These are phyloP conservation scores for Idris sp. DNA, from an alignment of 1,140 invertebrate genomes.

Conservation along the genomic window DNA sequence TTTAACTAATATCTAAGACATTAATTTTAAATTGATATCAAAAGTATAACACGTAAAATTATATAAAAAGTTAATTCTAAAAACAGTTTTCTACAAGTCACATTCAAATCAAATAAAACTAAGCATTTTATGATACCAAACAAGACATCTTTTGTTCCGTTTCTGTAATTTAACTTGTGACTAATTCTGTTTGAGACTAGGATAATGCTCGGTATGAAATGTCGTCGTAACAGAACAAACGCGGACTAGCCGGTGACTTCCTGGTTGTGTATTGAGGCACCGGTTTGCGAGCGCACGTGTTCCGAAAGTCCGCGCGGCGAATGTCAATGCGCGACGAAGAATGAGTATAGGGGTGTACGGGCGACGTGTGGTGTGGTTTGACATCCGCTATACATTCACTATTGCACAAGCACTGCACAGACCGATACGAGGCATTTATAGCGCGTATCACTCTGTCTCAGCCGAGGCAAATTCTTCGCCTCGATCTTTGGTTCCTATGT, in stretches of 20 bases:
- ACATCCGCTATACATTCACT: conserved; percentile 67
- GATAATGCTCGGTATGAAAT: conserved; percentile 25
- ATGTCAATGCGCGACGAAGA: conserved; percentile 59
- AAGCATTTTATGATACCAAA: too few species aligned
- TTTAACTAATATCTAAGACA: too few species aligned
- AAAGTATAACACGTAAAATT: too few species aligned
- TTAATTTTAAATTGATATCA: too few species aligned
- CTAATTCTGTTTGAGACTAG: too few species aligned
- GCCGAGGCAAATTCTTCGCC: conserved; percentile 63
- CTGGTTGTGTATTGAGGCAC: conserved; percentile 61
- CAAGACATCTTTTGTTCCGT: too few species aligned
- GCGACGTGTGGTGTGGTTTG: conserved; percentile 60
- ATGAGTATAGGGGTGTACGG: conserved; percentile 57
- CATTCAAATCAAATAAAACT: too few species aligned
- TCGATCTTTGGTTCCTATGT: conserved; percentile 46
- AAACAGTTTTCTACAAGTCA: too few species aligned
- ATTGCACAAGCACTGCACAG: conserved; percentile 63
- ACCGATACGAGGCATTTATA: conserved; percentile 53
- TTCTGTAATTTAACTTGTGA: too few species aligned
- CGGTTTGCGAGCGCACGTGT: conserved; percentile 57
- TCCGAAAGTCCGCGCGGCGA: conserved; percentile 60
- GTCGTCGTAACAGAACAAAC: conserved; percentile 33
- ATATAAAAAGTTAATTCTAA: too few species aligned
- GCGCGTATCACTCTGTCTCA: conserved; percentile 56
- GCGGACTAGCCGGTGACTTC: conserved; percentile 47